These are phyloP conservation scores for Salvelinus namaycush DNA, from an alignment of 2,113 vertebrate species.

Conservation along the genomic window DNA sequence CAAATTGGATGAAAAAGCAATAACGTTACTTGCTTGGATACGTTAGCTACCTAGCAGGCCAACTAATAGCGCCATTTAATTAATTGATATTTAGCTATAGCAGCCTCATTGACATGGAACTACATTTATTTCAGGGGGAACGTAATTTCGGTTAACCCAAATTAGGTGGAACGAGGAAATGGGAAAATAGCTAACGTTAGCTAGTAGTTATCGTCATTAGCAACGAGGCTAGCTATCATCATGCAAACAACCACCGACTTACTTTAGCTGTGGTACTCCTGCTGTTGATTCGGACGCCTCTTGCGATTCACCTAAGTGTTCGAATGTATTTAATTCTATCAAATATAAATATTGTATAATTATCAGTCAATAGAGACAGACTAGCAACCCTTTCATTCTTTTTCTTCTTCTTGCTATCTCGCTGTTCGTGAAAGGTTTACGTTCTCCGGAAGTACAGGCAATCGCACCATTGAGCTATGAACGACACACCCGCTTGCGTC, in stretches of 20 bases:
- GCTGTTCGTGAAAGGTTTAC: slow-evolving; percentile 48
- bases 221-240: slow-evolving; percentile 10
- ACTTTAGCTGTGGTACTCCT: slow-evolving; percentile 45
- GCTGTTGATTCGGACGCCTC: not conserved
- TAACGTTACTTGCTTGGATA: not conserved
- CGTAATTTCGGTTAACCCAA: not conserved
- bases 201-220: slow-evolving; percentile 7
- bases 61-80: not conserved
- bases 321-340: not conserved
- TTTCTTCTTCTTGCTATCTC: slow-evolving; percentile 44
- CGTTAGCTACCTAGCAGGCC: not conserved
- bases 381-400: slow-evolving; percentile 55
- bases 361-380: not conserved
- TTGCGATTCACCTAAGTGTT: not conserved
- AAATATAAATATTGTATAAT: not conserved
- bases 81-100: not conserved
- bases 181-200: slow-evolving; percentile 56
- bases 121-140: not conserved
- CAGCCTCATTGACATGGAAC: not conserved
- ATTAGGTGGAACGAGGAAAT: slow-evolving; percentile 65
- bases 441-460: slow-evolving; percentile 63
- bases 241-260: slow-evolving; percentile 45
- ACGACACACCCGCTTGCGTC: slow-evolving; percentile 66
- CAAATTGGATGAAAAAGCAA: not conserved
- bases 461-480: too few species aligned